Evolutionary conservation across 2,797 vertebrate genomes (phyloP).

Genomic region (Enteromius anoplus): DNA sequence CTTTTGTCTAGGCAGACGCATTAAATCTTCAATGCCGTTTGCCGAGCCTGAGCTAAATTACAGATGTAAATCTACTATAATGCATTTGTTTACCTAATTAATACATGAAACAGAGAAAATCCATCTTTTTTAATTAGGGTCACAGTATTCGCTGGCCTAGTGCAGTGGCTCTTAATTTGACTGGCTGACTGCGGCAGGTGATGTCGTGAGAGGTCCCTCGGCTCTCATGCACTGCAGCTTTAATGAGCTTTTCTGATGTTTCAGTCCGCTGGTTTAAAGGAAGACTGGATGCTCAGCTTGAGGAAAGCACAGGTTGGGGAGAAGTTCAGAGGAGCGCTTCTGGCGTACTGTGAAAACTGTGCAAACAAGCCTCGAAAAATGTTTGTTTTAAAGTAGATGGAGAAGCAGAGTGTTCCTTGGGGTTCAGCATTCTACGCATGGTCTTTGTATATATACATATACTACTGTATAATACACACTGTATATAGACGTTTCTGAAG

Average conservation of each 20-base stretch:
- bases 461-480: not conserved
- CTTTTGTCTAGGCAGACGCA: constrained; percentile 50
- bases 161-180: constrained; percentile 59
- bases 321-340: constrained; percentile 45
- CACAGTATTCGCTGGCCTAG: constrained; percentile 50
- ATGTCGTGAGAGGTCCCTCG: constrained; percentile 58
- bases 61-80: constrained; percentile 63
- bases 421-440: constrained; percentile 40
- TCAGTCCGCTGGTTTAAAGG: constrained; percentile 55
- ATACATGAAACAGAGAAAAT: constrained; percentile 61
- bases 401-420: constrained; percentile 58
- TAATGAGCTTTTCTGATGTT: constrained; percentile 64
- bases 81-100: constrained; percentile 63
- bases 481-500: not conserved
- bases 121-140: constrained; percentile 68
- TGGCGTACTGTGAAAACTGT: constrained; percentile 72
- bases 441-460: not conserved
- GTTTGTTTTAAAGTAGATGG: constrained; percentile 53
- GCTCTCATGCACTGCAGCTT: constrained; percentile 58
- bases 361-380: constrained; percentile 63
- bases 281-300: constrained; percentile 49
- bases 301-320: constrained; percentile 56
- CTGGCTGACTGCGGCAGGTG: constrained; percentile 50
- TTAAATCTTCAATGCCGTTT: constrained; percentile 46
- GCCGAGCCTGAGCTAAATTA: constrained; percentile 54